Conservation (phyloP, 2,113 vertebrate species). For the Antennarius striatus region DNA sequence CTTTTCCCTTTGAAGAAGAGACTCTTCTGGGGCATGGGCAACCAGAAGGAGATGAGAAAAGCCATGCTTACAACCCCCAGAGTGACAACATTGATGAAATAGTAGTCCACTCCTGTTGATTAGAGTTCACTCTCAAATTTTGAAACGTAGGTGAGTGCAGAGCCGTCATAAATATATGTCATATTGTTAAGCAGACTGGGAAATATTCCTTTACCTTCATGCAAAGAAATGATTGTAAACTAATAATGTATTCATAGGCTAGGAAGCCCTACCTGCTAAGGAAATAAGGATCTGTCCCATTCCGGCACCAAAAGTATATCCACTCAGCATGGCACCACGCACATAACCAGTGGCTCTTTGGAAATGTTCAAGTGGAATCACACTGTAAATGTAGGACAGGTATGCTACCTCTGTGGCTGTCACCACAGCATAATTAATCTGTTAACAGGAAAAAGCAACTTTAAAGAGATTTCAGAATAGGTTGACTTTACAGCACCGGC, state of each 20-base stretch:
- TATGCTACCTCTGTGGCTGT: conserved; percentile 79
- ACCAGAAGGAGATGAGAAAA: conserved; percentile 68
- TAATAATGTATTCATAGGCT: not conserved
- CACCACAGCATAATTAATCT: conserved; percentile 72
- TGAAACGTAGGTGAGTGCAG: not conserved
- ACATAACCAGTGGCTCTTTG: conserved; percentile 77
- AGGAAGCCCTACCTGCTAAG: conserved; percentile 51
- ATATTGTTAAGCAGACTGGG: too few relatives aligned
- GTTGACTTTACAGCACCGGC: not conserved
- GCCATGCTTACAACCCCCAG: conserved; percentile 67
- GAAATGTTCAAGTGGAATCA: conserved; percentile 71
- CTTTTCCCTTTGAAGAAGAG: conserved; percentile 68
- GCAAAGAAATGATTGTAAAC: too few relatives aligned
- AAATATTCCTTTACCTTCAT: too few relatives aligned
- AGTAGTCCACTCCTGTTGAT: conserved; percentile 67
- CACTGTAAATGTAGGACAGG: conserved; percentile 80
- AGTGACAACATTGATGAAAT: conserved; percentile 71
- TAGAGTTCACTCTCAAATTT: conserved; percentile 5
- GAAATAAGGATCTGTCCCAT: conserved; percentile 76
- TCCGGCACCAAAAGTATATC: conserved; percentile 72
- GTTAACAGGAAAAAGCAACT: conserved; percentile 12
- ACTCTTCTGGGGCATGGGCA: conserved; percentile 71
- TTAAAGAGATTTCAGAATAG: not conserved
- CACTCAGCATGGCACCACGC: conserved; percentile 71
- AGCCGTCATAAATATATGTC: not conserved